Base-by-base conservation (phyloP, 1,140 invertebrate species). In the Drosophila navojoa region DNA sequence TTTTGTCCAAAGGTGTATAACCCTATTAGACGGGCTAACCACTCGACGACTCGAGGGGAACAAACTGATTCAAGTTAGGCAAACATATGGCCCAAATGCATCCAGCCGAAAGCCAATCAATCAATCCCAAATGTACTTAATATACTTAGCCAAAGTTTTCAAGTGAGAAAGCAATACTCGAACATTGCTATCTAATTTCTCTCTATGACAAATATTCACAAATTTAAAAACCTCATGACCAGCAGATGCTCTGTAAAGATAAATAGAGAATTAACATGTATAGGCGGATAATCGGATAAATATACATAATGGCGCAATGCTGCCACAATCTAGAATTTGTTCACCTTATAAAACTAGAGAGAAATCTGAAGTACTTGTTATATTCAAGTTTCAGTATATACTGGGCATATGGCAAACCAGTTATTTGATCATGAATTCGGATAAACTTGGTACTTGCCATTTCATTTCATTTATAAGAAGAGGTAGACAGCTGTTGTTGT, bases 1-100 rank as follows among this genome's bases (percentile, higher is more conserved):
- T 40, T 19, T 4, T 38, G 60, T 42, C 54, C 60, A 57, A 61
- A 45, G 45, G 10, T 55, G 55, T 45, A n/a, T 47, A 22, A 66
- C 27, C 57, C 57, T 19, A 59, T 59, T 40, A 55, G 19, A 7
- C 5, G 5, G 19, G 35, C 19, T 11, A 55, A 22, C 16, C 35
- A 11, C 42, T 45, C 35, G 15, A 22, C 16, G 10, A 38, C 42
- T 45, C 35, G 15, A 22, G 32, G 53, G 15, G 32, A 38, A 55
- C 15, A 32, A 59, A 47, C 25, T 27, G 27, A 32, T 47, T 32
- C 15, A n/a, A 11, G 42, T 9, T 47, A 32, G 32, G n/a, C 25
- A 45, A 45, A 47, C n/a, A 47, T 32, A 47, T 47, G 57, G 57
- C 15, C 27, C 25, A 58, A 19, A 59, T 35, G 3, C 9, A 54